Percentiles rank a stretch among this genome's conserved stretches.
phyloP scores from a whole-genome alignment of 2,888 invertebrate genomes.

The Hydropsyche betteni region DNA sequence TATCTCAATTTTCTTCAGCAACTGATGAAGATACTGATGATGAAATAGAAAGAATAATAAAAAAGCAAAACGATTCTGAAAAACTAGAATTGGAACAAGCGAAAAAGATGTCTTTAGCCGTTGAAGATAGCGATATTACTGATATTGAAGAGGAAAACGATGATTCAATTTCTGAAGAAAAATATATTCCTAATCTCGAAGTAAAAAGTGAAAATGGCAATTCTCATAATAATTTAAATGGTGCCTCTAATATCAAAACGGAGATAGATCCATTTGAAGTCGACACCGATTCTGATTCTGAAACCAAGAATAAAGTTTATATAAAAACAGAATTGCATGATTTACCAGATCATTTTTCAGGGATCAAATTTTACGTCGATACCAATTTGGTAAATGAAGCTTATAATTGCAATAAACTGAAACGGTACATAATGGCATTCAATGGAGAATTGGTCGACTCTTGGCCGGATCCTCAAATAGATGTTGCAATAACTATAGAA shows the following conservation, averaged over 20 bases:
- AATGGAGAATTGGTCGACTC: conserved; percentile 64
- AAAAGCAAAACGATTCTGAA: conserved; percentile 51
- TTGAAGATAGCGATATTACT: conserved; percentile 10
- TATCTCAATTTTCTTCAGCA: neutral
- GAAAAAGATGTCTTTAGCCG: conserved; percentile 38
- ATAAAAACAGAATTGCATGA: neutral
- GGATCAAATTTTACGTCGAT: conserved; percentile 62
- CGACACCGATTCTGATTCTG: conserved; percentile 39
- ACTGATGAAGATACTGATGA: conserved; percentile 68
- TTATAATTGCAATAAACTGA: conserved; percentile 56
- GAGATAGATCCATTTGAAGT: neutral
- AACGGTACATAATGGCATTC: conserved; percentile 70
- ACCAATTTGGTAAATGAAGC: conserved; percentile 54
- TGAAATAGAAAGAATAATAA: conserved; percentile 65
- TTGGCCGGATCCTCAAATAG: conserved; percentile 54
- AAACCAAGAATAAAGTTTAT: neutral
- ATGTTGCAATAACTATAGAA: conserved; percentile 55
- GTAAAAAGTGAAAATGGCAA: conserved; percentile 27
- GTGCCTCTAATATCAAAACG: neutral
- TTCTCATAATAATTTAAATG: conserved; percentile 1
- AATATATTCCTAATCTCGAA: conserved; percentile 40
- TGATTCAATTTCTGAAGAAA: conserved; percentile 52
- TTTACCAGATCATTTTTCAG: conserved; percentile 64
- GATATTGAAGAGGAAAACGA: conserved; percentile 42
- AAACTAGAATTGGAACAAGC: conserved; percentile 51